Evolutionary conservation across 2,113 vertebrate species (phyloP).

Genomic region (Columbina picui): DNA sequence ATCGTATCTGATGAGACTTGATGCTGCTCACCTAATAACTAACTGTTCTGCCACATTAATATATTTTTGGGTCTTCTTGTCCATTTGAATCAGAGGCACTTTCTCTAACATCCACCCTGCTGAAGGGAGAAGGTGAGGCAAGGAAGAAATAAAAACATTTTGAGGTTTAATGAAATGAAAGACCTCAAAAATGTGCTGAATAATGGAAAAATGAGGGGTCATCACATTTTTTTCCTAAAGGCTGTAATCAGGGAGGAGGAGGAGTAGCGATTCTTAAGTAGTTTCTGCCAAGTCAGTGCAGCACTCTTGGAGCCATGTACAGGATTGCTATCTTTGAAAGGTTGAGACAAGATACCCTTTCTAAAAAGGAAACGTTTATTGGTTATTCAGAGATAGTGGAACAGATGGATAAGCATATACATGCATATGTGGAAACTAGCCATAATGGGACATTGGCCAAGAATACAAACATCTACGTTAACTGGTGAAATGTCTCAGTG

Average conservation of each 20-base stretch:
- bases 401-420: not conserved
- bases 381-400: not conserved
- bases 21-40: not conserved
- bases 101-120: not conserved
- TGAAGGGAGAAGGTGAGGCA: not conserved
- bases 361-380: not conserved
- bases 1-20: not conserved
- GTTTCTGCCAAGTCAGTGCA: conserved; percentile 33
- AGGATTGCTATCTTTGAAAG: not conserved
- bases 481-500: not conserved
- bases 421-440: not conserved
- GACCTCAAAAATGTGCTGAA: conserved; percentile 44
- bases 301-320: not conserved
- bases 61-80: not conserved
- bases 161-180: not conserved
- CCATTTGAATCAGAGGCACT: not conserved
- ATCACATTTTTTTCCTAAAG: conserved; percentile 45
- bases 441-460: not conserved
- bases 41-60: not conserved
- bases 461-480: not conserved
- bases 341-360: not conserved
- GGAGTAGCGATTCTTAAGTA: not conserved
- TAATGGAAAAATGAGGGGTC: conserved; percentile 22
- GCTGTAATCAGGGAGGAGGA: conserved; percentile 31
- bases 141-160: not conserved